phyloP scores from a whole-genome alignment of 2,113 vertebrate species.

The Corydoras maculifer region DNA sequence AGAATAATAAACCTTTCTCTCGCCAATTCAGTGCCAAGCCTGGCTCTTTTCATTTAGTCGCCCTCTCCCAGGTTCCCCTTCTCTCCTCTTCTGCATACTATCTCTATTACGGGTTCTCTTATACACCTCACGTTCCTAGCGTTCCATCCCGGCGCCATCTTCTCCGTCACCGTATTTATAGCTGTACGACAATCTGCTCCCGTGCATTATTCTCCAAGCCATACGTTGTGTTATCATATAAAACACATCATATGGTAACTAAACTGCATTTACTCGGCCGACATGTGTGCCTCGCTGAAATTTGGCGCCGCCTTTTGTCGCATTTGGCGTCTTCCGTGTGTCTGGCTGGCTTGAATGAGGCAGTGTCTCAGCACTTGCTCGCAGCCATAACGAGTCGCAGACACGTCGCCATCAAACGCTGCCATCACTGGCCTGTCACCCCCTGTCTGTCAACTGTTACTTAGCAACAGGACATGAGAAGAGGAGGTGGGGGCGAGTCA shows the following conservation, averaged over 20 bases:
- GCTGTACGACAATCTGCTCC: not conserved
- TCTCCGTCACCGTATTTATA: not conserved
- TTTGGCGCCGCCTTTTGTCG: constrained; percentile 38
- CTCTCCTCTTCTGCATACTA: constrained; percentile 23
- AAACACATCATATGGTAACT: constrained; percentile 41
- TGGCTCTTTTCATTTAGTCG: constrained; percentile 18
- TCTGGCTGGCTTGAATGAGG: constrained; percentile 36
- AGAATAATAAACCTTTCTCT: constrained; percentile 79
- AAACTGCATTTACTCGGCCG: constrained; percentile 43
- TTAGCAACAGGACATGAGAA: constrained; percentile 47
- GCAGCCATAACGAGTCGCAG: constrained; percentile 37
- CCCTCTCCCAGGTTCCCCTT: constrained; percentile 19
- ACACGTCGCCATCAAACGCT: constrained; percentile 48
- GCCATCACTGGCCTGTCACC: constrained; percentile 47
- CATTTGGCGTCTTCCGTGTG: constrained; percentile 30
- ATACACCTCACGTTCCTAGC: not conserved
- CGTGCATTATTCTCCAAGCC: constrained; percentile 19
- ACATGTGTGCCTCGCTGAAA: constrained; percentile 40
- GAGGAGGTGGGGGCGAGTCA: constrained; percentile 30
- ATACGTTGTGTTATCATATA: constrained; percentile 30
- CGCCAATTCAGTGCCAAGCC: constrained; percentile 59
- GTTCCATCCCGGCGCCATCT: not conserved
- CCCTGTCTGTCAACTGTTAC: constrained; percentile 50
- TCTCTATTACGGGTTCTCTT: constrained; percentile 11
- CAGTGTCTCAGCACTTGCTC: constrained; percentile 36